A percentile compares a stretch with the other conserved stretches of the same genome.
Evolutionary conservation across 2,113 vertebrate genomes (phyloP).

Genomic region (Oryzias celebensis): DNA sequence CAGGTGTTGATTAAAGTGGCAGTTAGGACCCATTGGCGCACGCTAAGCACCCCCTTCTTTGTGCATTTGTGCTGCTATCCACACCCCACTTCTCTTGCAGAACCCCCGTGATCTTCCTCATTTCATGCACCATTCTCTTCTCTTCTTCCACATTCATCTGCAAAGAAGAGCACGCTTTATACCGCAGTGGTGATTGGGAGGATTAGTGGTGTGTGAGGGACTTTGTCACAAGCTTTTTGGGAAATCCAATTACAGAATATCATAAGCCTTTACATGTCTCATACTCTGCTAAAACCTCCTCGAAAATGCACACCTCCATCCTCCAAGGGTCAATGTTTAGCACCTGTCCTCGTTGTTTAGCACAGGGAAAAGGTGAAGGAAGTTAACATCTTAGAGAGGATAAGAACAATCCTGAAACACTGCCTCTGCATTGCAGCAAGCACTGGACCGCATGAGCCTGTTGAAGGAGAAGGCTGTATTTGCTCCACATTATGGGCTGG

Average conservation of each 20-base stretch:
- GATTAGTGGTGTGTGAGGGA: conserved; percentile 79
- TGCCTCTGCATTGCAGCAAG: conserved; percentile 73
- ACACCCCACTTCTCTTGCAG: conserved; percentile 19
- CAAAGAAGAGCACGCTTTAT: conserved; percentile 48
- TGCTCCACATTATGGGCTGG: conserved; percentile 43
- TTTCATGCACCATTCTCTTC: conserved; percentile 24
- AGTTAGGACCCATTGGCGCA: conserved; percentile 4
- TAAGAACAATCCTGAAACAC: conserved; percentile 46
- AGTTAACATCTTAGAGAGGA: conserved; percentile 46
- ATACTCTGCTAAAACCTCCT: conserved; percentile 67
- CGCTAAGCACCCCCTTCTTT: conserved; percentile 7
- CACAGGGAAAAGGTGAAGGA: conserved; percentile 38
- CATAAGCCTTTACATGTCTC: conserved; percentile 79
- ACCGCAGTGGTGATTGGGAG: conserved; percentile 74
- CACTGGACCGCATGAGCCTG: conserved; percentile 40
- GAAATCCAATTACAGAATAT: conserved; percentile 84
- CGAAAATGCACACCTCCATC: conserved; percentile 55
- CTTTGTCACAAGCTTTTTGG: conserved; percentile 81
- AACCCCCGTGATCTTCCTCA: conserved; percentile 10
- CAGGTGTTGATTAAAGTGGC: conserved; percentile 18
- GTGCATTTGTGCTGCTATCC: conserved; percentile 5
- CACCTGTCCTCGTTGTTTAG: conserved; percentile 18
- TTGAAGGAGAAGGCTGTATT: conserved; percentile 53
- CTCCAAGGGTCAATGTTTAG: conserved; percentile 58
- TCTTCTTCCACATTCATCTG: conserved; percentile 53